Percentiles rank a stretch among this genome's conserved stretches.
phyloP scores from a whole-genome alignment of 2,888 invertebrate species.

The Arenicola marina region DNA sequence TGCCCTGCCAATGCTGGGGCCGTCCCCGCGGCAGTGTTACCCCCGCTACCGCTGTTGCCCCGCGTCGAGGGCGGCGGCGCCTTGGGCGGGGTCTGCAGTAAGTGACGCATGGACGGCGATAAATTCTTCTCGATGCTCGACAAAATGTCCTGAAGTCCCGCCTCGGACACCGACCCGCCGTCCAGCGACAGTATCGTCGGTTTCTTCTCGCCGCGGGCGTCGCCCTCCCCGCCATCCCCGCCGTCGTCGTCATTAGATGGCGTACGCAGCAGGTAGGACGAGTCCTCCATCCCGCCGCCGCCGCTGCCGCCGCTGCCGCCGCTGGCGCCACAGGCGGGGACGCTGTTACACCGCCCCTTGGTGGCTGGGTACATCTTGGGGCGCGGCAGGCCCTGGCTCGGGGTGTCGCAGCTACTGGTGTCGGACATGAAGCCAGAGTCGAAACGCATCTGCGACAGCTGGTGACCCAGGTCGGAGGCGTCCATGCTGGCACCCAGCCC shows the following conservation, averaged over 20 bases:
- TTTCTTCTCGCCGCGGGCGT: neutral
- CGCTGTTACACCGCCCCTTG: too few species aligned
- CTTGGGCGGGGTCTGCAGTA: slow-evolving; percentile 5
- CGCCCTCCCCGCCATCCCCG: neutral
- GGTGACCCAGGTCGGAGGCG: neutral
- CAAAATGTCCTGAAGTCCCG: neutral
- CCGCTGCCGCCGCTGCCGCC: too few species aligned
- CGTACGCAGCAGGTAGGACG: too few species aligned
- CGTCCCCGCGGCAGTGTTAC: too few species aligned
- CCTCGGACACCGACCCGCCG: neutral
- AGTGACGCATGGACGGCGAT: neutral
- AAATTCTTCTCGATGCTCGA: neutral
- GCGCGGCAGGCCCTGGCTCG: too few species aligned
- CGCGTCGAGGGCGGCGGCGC: too few species aligned
- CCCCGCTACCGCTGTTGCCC: too few species aligned
- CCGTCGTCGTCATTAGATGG: neutral
- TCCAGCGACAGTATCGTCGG: neutral
- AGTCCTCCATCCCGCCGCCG: too few species aligned
- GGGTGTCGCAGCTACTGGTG: neutral
- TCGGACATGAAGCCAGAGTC: slow-evolving; percentile 1
- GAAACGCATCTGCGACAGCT: neutral
- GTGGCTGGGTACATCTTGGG: too few species aligned
- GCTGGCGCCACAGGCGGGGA: too few species aligned
- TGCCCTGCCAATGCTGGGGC: too few species aligned
- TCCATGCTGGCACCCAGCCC: neutral